Evolutionary conservation across 1,140 invertebrate genomes (phyloP).

Genomic region (Forficula auricularia): DNA sequence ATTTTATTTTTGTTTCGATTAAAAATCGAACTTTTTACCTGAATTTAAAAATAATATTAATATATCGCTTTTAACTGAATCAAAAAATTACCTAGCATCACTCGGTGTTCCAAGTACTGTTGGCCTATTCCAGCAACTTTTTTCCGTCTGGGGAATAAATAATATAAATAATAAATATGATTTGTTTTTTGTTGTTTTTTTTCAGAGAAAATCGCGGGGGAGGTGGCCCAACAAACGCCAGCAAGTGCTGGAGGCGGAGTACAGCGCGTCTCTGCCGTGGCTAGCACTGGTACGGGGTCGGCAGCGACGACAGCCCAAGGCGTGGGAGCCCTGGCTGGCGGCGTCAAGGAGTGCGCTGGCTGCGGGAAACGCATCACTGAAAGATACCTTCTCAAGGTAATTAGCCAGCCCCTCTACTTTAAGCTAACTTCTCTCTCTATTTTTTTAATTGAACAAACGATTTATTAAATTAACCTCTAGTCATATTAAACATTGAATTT

Average conservation of each 20-base stretch:
- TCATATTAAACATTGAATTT: no score
- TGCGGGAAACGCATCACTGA: slow-evolving; percentile 76
- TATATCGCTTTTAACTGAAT: no score
- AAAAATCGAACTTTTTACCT: no score
- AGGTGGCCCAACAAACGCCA: neutral
- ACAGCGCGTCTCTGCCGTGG: slow-evolving; percentile 19
- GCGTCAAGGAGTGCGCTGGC: slow-evolving; percentile 59
- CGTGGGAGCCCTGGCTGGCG: slow-evolving; percentile 12
- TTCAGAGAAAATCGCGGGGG: slow-evolving; percentile 7
- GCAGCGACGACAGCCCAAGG: slow-evolving; percentile 13
- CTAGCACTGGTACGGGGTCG: slow-evolving; percentile 22
- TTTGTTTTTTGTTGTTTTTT: neutral
- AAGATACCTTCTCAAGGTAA: slow-evolving; percentile 46
- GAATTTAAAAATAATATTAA: no score
- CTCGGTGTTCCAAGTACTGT: no score
- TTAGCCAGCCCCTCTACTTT: neutral
- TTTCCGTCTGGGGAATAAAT: no score
- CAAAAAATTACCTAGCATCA: no score
- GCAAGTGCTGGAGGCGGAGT: neutral
- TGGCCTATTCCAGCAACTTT: no score
- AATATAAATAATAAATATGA: no score
- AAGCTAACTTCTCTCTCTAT: neutral
- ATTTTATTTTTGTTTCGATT: no score
- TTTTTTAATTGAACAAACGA: no score
- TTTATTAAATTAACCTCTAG: no score